Conservation (phyloP, 1,140 invertebrate genomes). For the Drosophila littoralis region DNA sequence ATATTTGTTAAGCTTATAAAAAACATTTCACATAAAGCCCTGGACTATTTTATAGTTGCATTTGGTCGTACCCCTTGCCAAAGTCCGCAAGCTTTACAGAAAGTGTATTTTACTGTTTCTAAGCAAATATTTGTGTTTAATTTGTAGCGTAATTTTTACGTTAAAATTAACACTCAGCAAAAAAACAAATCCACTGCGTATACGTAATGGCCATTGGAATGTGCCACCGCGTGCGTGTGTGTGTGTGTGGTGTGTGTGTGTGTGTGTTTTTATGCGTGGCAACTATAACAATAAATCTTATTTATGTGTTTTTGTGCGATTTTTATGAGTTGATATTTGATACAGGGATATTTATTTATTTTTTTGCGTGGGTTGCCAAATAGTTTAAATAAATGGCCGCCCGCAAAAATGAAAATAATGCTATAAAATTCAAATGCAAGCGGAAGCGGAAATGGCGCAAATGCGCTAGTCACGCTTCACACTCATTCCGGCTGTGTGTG, state of each 20-base stretch:
- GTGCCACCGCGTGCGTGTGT: constrained; percentile 4
- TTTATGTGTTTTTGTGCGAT: constrained; percentile 79
- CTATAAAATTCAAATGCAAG: constrained; percentile 64
- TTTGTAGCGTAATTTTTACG: constrained; percentile 72
- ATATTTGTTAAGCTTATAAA: no score
- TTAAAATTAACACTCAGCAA: constrained; percentile 67
- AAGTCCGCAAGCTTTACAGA: background rate
- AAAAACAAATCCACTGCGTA: constrained; percentile 50
- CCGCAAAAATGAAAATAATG: constrained; percentile 30
- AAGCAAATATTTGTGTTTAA: constrained; percentile 73
- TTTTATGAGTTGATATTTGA: constrained; percentile 77
- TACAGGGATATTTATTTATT: constrained; percentile 39
- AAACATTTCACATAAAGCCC: background rate
- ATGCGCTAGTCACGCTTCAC: constrained; percentile 69
- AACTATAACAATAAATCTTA: constrained; percentile 79
- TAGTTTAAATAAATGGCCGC: constrained; percentile 76
- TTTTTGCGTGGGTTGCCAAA: constrained; percentile 31
- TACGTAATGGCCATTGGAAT: constrained; percentile 60
- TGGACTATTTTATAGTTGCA: background rate
- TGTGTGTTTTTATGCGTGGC: constrained; percentile 3
- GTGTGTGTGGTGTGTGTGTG: constrained; percentile 18
- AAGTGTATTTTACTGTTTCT: constrained; percentile 49
- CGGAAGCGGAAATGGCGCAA: constrained; percentile 50
- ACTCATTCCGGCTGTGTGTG: background rate
- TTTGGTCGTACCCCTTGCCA: background rate